A percentile compares a stretch with the other conserved stretches of the same genome.
Evolutionary conservation across 2,888 invertebrate species (phyloP).

Genomic region (Sphaerophoria rueppellii): DNA sequence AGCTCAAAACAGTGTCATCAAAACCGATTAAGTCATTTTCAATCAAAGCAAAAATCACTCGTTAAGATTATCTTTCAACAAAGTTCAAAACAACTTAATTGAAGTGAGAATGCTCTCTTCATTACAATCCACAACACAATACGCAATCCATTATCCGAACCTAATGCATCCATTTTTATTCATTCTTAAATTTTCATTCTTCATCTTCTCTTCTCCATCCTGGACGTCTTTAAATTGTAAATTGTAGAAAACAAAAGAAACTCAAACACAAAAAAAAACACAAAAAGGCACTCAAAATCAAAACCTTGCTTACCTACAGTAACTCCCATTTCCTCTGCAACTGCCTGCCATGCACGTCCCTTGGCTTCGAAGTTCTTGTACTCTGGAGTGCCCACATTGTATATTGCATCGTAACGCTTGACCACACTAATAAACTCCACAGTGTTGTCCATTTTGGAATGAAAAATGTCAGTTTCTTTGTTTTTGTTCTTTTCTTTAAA

Average conservation of each 20-base stretch:
- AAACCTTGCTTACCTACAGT: slow-evolving; percentile 79
- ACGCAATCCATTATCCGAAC: slow-evolving; percentile 10
- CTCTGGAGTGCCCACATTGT: slow-evolving; percentile 81
- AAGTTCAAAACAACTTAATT: neutral
- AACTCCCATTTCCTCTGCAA: slow-evolving; percentile 81
- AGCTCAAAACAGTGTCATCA: too few relatives aligned
- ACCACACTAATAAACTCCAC: slow-evolving; percentile 81
- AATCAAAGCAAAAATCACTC: neutral
- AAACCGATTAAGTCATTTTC: too few relatives aligned
- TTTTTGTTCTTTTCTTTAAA: neutral
- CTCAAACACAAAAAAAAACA: neutral
- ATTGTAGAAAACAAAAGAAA: slow-evolving; percentile 5
- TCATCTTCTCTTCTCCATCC: neutral
- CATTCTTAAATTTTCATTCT: slow-evolving; percentile 11
- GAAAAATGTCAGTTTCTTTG: slow-evolving; percentile 2
- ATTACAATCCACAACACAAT: slow-evolving; percentile 35
- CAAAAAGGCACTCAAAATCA: neutral
- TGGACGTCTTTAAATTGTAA: neutral
- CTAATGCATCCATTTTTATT: neutral
- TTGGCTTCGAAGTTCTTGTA: slow-evolving; percentile 82
- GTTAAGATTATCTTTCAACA: slow-evolving; percentile 21
- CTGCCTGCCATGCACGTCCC: slow-evolving; percentile 81
- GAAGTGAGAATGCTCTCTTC: slow-evolving; percentile 26
- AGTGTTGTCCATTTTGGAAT: slow-evolving; percentile 78
- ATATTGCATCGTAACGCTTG: slow-evolving; percentile 81